Evolutionary conservation across 2,113 vertebrate genomes (phyloP), one percentile per base, ranked within the genome.

Genomic region (Pseudorasbora parva): DNA sequence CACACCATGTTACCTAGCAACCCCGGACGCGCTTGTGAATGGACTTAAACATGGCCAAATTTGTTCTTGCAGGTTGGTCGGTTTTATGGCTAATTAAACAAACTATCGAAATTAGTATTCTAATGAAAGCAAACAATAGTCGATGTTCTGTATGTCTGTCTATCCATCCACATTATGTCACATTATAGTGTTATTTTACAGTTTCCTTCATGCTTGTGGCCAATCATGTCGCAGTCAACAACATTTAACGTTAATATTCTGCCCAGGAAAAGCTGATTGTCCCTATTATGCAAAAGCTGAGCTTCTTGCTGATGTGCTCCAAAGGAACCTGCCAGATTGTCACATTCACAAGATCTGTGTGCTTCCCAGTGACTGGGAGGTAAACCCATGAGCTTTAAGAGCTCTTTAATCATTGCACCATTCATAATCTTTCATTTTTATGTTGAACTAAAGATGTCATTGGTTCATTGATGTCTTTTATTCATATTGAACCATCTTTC

Each of bases 201-300:
- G 5, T 27, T 30, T 30, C 6, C 60, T 66, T 21, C 30, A 37
- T 68, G 3, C 10, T 4, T 68, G 17, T 41, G 9, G 64, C 11
- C 8, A 4, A 21, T 41, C 30, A 41, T 41, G 30, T 21, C 17
- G 10, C 8, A 33, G 2, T 64, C 27, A 9, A 3, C 27, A 64
- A 11, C 21, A 1, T 10, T 5, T 37, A n/a, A n/a, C n/a, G n/a
- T n/a, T n/a, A 68, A 2, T 2, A 69, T 69, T 30, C 0, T 37
- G 86, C 74, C 6, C 86, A 99, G 98, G 98, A 33, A 96, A 85
- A 87, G 93, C 96, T 5, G 88, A 96, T 86, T 99, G 97, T 66
- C 97, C 96, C 0, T 84, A 93, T 89, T 99, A 94, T 81, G 97
- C 97, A 54, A 96, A 96, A 91, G 96, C 95, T 41, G 97, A 99